Evolutionary conservation across 2,113 vertebrate species (phyloP).

Genomic region (Anolis sagrei): DNA sequence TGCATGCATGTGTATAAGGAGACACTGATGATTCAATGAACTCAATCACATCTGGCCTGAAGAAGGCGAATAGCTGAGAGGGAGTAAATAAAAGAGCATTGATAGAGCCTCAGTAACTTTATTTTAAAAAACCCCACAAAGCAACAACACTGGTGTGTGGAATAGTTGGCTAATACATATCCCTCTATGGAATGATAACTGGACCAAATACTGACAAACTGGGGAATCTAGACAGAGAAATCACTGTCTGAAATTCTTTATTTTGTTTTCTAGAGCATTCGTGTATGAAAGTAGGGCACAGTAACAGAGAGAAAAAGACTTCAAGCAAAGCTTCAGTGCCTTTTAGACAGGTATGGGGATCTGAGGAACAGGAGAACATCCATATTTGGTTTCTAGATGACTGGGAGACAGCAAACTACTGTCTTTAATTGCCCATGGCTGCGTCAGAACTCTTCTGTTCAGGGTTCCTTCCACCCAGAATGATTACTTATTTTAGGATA

Average conservation of each 20-base stretch:
- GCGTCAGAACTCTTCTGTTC: too few species aligned
- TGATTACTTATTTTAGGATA: too few species aligned
- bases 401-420: background rate
- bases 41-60: background rate
- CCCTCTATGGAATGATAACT: background rate
- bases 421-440: background rate
- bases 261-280: background rate
- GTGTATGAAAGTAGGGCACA: background rate
- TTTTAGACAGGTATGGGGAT: background rate
- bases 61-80: background rate
- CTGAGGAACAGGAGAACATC: background rate
- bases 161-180: background rate
- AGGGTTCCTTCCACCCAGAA: too few species aligned
- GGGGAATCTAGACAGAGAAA: background rate
- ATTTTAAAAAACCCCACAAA: background rate
- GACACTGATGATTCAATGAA: background rate
- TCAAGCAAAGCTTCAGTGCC: background rate
- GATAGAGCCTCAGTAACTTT: background rate
- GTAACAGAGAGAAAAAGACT: background rate
- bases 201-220: background rate
- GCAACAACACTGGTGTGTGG: background rate
- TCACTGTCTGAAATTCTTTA: background rate
- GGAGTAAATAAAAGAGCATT: background rate
- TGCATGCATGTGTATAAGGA: too few species aligned
- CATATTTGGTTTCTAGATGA: background rate